A percentile compares a stretch with the other conserved stretches of the same genome.
Conservation (phyloP, 2,113 vertebrate species). For the Puntigrus tetrazona region DNA sequence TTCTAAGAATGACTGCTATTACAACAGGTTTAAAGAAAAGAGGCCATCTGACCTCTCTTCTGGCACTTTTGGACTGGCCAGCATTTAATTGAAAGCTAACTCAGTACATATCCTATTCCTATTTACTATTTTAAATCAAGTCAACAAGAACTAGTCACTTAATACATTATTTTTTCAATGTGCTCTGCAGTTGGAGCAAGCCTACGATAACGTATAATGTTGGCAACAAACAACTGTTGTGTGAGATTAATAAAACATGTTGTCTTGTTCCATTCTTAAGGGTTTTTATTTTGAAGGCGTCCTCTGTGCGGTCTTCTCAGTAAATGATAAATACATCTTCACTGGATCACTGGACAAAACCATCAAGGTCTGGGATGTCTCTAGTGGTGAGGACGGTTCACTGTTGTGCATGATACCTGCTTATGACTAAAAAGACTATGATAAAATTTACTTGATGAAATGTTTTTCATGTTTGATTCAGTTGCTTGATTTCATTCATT, state of each 20-base stretch:
- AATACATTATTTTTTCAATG: not conserved
- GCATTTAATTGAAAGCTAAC: no score
- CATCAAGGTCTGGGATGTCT: slow-evolving; percentile 78
- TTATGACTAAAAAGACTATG: not conserved
- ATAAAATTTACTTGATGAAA: not conserved
- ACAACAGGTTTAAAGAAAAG: no score
- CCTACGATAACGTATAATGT: not conserved
- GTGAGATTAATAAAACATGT: not conserved
- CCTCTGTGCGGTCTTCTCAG: slow-evolving; percentile 79
- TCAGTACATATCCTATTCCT: no score
- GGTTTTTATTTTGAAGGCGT: slow-evolving; percentile 75
- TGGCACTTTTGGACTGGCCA: no score
- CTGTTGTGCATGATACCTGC: not conserved
- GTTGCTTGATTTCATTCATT: not conserved
- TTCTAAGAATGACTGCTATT: no score
- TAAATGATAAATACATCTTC: slow-evolving; percentile 73
- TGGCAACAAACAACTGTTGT: not conserved
- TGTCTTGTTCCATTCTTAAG: slow-evolving; percentile 57
- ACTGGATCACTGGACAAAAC: slow-evolving; percentile 76
- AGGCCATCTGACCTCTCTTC: no score
- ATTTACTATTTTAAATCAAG: no score
- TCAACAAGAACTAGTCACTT: not conserved
- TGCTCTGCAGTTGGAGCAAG: not conserved
- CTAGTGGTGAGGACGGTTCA: slow-evolving; percentile 66
- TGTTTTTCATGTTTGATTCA: not conserved